A percentile compares a stretch with the other conserved stretches of the same genome.
phyloP scores from a whole-genome alignment of 2,113 vertebrate genomes.

The Orthochromis malagaraziensis region DNA sequence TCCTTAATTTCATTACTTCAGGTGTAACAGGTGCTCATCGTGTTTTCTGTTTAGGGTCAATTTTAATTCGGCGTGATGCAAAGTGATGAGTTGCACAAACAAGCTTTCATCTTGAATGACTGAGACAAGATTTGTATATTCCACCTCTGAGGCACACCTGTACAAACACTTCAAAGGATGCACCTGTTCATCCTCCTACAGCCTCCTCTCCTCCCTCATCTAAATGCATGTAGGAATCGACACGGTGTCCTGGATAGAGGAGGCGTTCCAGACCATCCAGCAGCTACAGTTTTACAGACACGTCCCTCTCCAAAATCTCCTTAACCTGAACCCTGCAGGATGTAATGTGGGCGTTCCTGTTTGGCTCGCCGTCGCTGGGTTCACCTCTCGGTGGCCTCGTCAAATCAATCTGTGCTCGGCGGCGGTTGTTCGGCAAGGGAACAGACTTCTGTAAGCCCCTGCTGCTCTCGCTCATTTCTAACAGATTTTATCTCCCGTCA shows the following conservation, averaged over 20 bases:
- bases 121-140: background rate
- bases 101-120: accelerated
- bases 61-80: background rate
- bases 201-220: background rate
- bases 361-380: background rate
- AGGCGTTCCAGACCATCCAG: background rate
- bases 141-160: accelerated
- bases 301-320: background rate
- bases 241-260: background rate
- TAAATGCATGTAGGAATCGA: background rate
- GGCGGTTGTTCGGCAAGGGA: background rate
- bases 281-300: accelerated
- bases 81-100: background rate
- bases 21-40: background rate
- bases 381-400: background rate
- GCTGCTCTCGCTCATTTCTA: background rate
- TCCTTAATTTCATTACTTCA: background rate
- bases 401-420: background rate
- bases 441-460: background rate
- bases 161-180: background rate
- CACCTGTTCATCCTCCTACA: background rate
- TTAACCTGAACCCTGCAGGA: background rate
- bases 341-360: background rate
- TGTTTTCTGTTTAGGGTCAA: background rate
- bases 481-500: background rate